Evolutionary conservation across 2,888 invertebrate species (phyloP).

Genomic region (Calephelis perditalis): DNA sequence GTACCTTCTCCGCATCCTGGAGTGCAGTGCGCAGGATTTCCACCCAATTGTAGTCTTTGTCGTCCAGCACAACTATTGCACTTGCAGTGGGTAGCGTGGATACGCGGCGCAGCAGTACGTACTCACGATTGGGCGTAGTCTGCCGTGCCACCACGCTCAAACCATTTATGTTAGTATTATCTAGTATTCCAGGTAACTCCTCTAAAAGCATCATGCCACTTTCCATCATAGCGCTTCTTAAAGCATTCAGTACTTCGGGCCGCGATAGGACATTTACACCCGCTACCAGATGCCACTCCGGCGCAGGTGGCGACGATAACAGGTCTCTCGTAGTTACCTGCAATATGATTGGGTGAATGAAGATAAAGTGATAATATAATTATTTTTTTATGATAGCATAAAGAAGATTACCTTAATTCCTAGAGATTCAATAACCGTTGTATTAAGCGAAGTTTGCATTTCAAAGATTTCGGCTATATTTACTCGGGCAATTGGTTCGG

Average conservation of each 20-base stretch:
- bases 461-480: slow-evolving; percentile 73
- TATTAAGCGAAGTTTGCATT: slow-evolving; percentile 69
- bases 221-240: slow-evolving; percentile 80
- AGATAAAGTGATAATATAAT: background rate
- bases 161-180: no score
- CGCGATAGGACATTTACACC: slow-evolving; percentile 72
- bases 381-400: background rate
- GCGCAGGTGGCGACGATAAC: slow-evolving; percentile 75
- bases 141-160: slow-evolving; percentile 36
- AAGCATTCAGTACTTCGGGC: slow-evolving; percentile 24
- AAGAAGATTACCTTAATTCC: slow-evolving; percentile 77
- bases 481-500: slow-evolving; percentile 84
- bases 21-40: slow-evolving; percentile 87
- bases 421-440: slow-evolving; percentile 73
- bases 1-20: slow-evolving; percentile 79
- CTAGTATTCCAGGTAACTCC: background rate
- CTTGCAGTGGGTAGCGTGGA: slow-evolving; percentile 47
- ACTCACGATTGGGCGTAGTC: slow-evolving; percentile 79
- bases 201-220: slow-evolving; percentile 82
- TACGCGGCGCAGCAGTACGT: slow-evolving; percentile 83
- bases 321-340: slow-evolving; percentile 76
- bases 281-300: slow-evolving; percentile 83
- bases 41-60: slow-evolving; percentile 88
- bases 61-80: slow-evolving; percentile 82
- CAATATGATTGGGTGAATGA: no score